Evolutionary conservation across 2,888 invertebrate genomes (phyloP).

Genomic region (Oxystoma pomonae): DNA sequence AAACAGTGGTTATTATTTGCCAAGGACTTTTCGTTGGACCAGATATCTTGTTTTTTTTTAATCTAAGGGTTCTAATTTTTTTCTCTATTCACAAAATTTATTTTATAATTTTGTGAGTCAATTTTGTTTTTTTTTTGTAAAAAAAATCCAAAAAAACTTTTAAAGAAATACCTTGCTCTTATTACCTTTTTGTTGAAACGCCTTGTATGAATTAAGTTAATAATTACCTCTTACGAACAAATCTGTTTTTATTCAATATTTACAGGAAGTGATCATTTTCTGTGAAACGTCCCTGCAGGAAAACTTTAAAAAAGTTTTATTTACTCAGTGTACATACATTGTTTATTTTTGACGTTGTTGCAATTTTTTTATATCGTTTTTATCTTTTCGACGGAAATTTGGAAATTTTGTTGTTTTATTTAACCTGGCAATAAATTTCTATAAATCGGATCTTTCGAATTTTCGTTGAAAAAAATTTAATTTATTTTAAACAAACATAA

Average conservation of each 20-base stretch:
- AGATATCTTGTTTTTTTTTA: no score
- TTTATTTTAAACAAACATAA: background rate
- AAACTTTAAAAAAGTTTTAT: conserved; percentile 17
- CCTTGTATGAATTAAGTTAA: no score
- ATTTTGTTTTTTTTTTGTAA: no score
- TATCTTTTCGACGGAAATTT: conserved; percentile 2
- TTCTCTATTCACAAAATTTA: no score
- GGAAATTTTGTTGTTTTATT: conserved; percentile 8
- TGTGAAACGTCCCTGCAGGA: background rate
- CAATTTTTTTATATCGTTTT: conserved; percentile 3
- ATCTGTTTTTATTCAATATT: background rate
- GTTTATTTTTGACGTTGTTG: conserved; percentile 7
- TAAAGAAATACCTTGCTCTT: no score
- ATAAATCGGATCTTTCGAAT: background rate
- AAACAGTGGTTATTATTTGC: no score
- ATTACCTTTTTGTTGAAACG: no score
- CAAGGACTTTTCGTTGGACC: no score
- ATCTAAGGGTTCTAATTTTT: no score
- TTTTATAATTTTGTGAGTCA: no score
- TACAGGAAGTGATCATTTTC: no score
- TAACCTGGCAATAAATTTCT: background rate
- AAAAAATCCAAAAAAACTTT: no score
- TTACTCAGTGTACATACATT: conserved; percentile 12
- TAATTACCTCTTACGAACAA: background rate
- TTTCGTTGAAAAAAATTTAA: background rate